Evolutionary conservation across 1,140 invertebrate genomes (phyloP).

Genomic region (Tetramorium simillimum): DNA sequence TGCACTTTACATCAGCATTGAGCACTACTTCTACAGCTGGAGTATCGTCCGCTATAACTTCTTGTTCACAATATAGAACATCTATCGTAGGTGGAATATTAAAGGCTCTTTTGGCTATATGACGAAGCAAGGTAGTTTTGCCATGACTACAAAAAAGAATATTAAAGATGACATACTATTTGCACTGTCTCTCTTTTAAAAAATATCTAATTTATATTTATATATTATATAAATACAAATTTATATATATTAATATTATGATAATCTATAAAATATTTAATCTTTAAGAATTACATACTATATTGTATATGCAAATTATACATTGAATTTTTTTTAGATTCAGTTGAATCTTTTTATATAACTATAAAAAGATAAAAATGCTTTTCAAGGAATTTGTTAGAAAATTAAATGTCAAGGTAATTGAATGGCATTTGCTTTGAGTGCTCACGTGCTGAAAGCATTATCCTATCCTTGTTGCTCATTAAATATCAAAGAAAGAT

Average conservation of each 20-base stretch:
- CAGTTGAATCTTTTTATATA: background rate
- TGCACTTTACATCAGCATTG: conserved; percentile 96
- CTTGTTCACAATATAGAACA: conserved; percentile 99
- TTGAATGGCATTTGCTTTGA: no score
- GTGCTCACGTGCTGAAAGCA: no score
- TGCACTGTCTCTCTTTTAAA: conserved; percentile 25
- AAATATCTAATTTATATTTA: background rate
- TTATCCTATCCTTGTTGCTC: no score
- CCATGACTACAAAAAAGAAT: conserved; percentile 90
- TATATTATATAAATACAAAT: background rate
- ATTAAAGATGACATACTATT: background rate
- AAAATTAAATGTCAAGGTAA: background rate
- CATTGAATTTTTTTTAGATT: background rate
- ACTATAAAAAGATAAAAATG: background rate
- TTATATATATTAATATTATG: background rate
- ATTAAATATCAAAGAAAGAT: no score
- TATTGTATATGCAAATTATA: background rate
- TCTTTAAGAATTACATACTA: background rate
- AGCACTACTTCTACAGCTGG: conserved; percentile 97
- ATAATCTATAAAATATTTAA: conserved; percentile 2
- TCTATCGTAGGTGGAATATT: conserved; percentile 98
- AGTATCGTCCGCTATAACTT: conserved; percentile 97
- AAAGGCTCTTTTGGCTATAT: conserved; percentile 95
- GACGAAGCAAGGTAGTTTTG: conserved; percentile 98
- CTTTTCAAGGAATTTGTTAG: background rate